Conservation (phyloP, 1,140 invertebrate species). For the Tetramorium parvispinum region DNA sequence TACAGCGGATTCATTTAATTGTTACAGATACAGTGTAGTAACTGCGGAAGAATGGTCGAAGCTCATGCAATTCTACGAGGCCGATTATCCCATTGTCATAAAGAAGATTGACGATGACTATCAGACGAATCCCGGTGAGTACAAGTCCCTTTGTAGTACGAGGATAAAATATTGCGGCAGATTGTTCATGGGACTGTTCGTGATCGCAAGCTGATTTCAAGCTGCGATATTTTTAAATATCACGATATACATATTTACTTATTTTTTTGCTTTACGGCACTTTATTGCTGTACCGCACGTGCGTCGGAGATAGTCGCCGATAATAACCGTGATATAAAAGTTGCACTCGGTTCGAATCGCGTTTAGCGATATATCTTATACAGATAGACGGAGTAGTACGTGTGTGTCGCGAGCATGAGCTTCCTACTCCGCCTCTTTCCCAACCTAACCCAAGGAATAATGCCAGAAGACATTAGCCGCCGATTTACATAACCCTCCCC, state of each 20-base stretch:
- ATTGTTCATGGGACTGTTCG: background rate
- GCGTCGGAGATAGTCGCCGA: constrained; percentile 1
- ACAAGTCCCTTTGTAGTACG: background rate
- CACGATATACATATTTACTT: background rate
- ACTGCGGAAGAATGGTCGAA: constrained; percentile 81
- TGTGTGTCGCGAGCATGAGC: constrained; percentile 28
- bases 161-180: background rate
- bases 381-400: constrained; percentile 37
- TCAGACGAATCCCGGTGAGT: constrained; percentile 78
- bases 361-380: constrained; percentile 16
- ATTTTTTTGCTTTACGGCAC: background rate
- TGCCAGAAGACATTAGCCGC: constrained; percentile 84
- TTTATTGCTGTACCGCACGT: background rate
- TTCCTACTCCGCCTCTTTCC: constrained; percentile 69
- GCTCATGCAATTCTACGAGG: constrained; percentile 79
- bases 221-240: background rate
- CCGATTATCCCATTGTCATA: constrained; percentile 78
- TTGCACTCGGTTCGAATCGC: constrained; percentile 13
- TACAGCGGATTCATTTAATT: background rate
- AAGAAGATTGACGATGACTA: constrained; percentile 70
- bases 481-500: constrained; percentile 82
- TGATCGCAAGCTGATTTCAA: background rate
- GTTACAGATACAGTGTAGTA: constrained; percentile 79
- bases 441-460: constrained; percentile 78
- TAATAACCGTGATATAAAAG: constrained; percentile 19